Conservation (phyloP, 2,888 invertebrate species). For the Abscondita cerata region DNA sequence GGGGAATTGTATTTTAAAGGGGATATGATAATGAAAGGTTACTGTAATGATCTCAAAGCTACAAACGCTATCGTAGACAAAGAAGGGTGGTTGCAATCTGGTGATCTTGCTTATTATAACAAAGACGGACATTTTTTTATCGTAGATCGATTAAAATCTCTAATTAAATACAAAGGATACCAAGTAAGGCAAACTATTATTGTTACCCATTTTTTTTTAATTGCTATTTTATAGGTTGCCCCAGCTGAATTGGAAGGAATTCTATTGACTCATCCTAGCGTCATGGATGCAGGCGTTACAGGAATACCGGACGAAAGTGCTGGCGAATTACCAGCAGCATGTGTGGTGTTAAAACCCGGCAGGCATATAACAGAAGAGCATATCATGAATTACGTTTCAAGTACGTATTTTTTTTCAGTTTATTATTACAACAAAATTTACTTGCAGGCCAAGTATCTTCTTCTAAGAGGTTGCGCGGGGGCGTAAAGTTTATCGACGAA, state of each 20-base stretch:
- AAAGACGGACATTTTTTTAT: slow-evolving; percentile 78
- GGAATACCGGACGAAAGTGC: slow-evolving; percentile 75
- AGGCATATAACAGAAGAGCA: slow-evolving; percentile 59
- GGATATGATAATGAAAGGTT: slow-evolving; percentile 66
- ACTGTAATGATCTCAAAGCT: slow-evolving; percentile 72
- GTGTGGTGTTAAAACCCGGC: slow-evolving; percentile 70
- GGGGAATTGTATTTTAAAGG: slow-evolving; percentile 88
- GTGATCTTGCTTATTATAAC: slow-evolving; percentile 86
- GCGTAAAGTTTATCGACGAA: slow-evolving; percentile 73
- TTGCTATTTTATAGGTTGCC: slow-evolving; percentile 63
- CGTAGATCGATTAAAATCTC: slow-evolving; percentile 85
- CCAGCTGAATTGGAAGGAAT: slow-evolving; percentile 88
- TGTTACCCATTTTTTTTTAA: too few species aligned
- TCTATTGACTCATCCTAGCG: slow-evolving; percentile 71
- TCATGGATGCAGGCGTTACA: slow-evolving; percentile 83
- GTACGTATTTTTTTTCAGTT: slow-evolving; percentile 35
- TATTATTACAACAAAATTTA: slow-evolving; percentile 1
- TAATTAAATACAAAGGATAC: slow-evolving; percentile 89
- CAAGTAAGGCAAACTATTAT: slow-evolving; percentile 62
- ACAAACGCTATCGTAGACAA: slow-evolving; percentile 69
- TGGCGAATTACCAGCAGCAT: slow-evolving; percentile 80
- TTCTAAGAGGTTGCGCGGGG: slow-evolving; percentile 76
- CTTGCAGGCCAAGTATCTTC: slow-evolving; percentile 67
- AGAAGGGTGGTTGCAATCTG: slow-evolving; percentile 80
- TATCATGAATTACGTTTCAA: slow-evolving; percentile 59